Evolutionary conservation across 2,888 invertebrate genomes (phyloP).

Genomic region (Thera obeliscata): DNA sequence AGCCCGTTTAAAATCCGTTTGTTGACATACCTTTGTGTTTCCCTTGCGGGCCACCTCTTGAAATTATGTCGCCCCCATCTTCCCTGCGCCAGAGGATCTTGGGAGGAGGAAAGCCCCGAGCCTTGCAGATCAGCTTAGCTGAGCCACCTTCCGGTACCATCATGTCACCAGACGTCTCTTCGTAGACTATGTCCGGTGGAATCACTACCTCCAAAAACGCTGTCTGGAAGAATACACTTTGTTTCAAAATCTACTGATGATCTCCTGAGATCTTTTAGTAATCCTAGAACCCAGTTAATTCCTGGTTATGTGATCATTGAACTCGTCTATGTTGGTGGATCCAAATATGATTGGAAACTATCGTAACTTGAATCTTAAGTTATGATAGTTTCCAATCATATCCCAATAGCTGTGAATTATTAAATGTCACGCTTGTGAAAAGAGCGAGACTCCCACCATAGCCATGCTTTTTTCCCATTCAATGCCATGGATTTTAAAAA

Average conservation of each 20-base stretch:
- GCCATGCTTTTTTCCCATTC: no score
- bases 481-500: no score
- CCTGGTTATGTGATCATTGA: no score
- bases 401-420: no score
- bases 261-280: no score
- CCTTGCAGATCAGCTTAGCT: conserved; percentile 93
- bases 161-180: conserved; percentile 96
- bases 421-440: no score
- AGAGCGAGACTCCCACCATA: no score
- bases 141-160: conserved; percentile 97
- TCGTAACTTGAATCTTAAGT: no score
- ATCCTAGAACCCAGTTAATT: no score
- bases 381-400: no score
- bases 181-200: conserved; percentile 94
- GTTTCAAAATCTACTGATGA: not conserved
- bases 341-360: no score
- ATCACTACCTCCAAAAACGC: conserved; percentile 96
- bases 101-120: conserved; percentile 93
- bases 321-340: no score
- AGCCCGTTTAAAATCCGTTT: not conserved
- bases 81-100: conserved; percentile 94
- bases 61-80: conserved; percentile 92
- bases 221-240: conserved; percentile 80
- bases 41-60: conserved; percentile 88
- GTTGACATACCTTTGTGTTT: conserved; percentile 87